Base-by-base conservation (phyloP, 2,888 invertebrate species). In the Drosophila barbarae region DNA sequence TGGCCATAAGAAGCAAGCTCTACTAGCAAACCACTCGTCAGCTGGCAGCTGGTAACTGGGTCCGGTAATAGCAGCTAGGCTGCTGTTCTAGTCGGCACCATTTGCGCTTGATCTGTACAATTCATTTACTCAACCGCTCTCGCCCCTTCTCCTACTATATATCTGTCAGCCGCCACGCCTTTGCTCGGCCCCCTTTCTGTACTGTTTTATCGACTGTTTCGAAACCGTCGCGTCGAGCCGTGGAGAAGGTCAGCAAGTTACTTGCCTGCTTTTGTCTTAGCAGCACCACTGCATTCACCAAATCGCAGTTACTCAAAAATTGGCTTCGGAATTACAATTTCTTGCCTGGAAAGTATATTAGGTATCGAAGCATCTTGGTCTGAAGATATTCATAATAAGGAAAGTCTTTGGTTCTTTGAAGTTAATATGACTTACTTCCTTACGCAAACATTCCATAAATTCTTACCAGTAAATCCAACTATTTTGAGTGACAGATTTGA, bases 221-320 rank as follows among this genome's bases (percentile, higher is more conserved):
- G 76, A 77, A 81, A 81, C 80, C 67, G 77, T 61, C 73, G 72
- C 72, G 68, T 66, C 79, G 72, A 54, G 42, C 57, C 57, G 54
- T 26, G 7, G 26, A 26, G 85, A 81, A 81, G 80, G 80, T 85
- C 84, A 85, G 54, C 85, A 46, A 77, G 71, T 85, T 49, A 65
- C 55, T 39, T 35, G 56, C 60, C 55, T 76, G 54, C 66, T 70
- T 73, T 83, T 83, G 73, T 67, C 74, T 49, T 21, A 59, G 56
- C 49, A 47, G 21, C 30, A 8, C 46, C 15, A 52, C 59, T 71
- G 70, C 71, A 74, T 74, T 80, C 73, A 68, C 69, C 30, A 61
- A 66, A 61, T 35, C 51, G 58, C 67, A 49, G 28, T 54, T 18
- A 28, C 28, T 38, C 15, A 34, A 51, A 42, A 23, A 30, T 47